These are phyloP conservation scores for Tapirus terrestris DNA, from an alignment of 2,113 vertebrate species.

Conservation along the genomic window DNA sequence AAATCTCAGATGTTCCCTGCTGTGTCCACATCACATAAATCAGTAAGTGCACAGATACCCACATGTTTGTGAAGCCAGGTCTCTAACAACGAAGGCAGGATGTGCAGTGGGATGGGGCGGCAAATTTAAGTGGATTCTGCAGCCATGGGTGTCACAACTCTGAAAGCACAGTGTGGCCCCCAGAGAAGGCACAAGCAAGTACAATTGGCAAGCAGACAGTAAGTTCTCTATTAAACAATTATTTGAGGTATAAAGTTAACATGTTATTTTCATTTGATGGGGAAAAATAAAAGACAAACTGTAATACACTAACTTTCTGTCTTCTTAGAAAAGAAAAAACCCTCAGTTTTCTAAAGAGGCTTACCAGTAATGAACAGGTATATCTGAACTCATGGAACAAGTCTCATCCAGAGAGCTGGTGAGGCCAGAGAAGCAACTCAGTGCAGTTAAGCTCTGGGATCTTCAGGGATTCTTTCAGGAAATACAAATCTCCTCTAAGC, in stretches of 20 bases:
- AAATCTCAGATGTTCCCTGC: slow-evolving; percentile 64
- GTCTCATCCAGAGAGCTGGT: neutral
- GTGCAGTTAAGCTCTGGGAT: neutral
- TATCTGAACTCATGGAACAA: neutral
- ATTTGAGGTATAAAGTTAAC: neutral
- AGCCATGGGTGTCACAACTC: neutral
- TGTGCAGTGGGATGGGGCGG: neutral
- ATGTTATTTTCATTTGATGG: neutral
- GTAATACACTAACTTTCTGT: neutral
- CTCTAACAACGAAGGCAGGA: neutral
- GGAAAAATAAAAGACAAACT: slow-evolving; percentile 6
- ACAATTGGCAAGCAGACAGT: neutral
- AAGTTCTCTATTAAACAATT: neutral
- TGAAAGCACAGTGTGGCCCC: neutral
- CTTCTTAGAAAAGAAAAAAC: neutral
- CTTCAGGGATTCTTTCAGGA: slow-evolving; percentile 20
- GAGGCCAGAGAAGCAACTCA: neutral
- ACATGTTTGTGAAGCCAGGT: neutral
- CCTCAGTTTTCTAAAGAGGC: neutral
- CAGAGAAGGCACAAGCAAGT: neutral
- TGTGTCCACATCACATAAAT: slow-evolving; percentile 55
- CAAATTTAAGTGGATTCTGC: slow-evolving; percentile 15
- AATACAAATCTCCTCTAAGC: slow-evolving; percentile 11
- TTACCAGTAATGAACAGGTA: neutral
- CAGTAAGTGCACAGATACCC: slow-evolving; percentile 11